Evolutionary conservation across 2,113 vertebrate species (phyloP).

Genomic region (Gambusia holbrooki): DNA sequence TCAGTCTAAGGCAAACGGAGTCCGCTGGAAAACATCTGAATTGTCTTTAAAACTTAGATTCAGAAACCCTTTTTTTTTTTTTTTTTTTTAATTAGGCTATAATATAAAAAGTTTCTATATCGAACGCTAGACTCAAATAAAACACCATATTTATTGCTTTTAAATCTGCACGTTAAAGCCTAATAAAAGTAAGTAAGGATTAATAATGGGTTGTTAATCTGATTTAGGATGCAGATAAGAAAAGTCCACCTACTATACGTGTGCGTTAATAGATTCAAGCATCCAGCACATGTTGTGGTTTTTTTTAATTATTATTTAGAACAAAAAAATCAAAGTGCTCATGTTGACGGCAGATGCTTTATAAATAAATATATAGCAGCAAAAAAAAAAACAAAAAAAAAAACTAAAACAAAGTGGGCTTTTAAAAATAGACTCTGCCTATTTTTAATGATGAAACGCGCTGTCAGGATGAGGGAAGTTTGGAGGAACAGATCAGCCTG

Average conservation of each 20-base stretch:
- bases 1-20: neutral
- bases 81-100: too few relatives aligned
- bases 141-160: neutral
- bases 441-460: neutral
- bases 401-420: neutral
- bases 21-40: neutral
- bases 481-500: neutral
- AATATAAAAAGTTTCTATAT: too few relatives aligned
- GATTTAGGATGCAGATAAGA: neutral
- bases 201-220: neutral
- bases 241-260: neutral
- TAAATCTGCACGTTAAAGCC: neutral
- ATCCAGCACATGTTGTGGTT: neutral
- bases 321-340: neutral
- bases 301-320: neutral
- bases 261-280: neutral
- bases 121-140: too few relatives aligned
- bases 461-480: neutral
- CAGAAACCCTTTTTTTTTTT: too few relatives aligned
- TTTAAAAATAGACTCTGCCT: neutral
- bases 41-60: too few relatives aligned
- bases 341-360: neutral
- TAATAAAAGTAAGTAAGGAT: neutral
- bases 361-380: constrained; percentile 1
- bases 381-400: neutral